Evolutionary conservation across 2,888 invertebrate genomes (phyloP).

Genomic region (Eupithecia subumbrata): DNA sequence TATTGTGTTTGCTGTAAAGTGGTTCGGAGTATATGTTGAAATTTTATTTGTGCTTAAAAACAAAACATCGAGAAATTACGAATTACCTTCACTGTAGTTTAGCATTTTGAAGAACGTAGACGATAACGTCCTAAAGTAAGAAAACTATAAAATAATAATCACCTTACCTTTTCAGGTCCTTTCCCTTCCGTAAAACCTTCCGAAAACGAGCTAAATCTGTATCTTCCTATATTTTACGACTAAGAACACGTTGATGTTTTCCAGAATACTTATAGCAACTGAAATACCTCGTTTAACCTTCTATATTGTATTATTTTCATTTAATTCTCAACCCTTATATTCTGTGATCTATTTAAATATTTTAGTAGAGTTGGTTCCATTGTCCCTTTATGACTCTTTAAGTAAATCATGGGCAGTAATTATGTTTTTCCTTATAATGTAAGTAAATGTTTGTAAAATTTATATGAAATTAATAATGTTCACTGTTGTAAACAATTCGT

Average conservation of each 20-base stretch:
- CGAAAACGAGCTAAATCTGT: slow-evolving; percentile 10
- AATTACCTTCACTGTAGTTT: slow-evolving; percentile 45
- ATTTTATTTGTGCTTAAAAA: slow-evolving; percentile 27
- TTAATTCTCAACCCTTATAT: slow-evolving; percentile 40
- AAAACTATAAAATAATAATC: slow-evolving; percentile 1
- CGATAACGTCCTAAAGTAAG: not conserved
- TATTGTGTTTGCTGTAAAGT: not conserved
- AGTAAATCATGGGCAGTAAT: slow-evolving; percentile 1
- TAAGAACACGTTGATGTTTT: slow-evolving; percentile 45
- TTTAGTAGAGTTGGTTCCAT: slow-evolving; percentile 19
- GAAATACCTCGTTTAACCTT: slow-evolving; percentile 48
- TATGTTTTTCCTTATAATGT: slow-evolving; percentile 24
- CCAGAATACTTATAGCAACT: slow-evolving; percentile 43
- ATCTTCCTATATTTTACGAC: slow-evolving; percentile 31
- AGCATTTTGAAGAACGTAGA: slow-evolving; percentile 1
- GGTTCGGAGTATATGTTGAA: not conserved
- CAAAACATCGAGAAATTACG: slow-evolving; percentile 56
- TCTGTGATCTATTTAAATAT: slow-evolving; percentile 60
- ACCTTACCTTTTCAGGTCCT: slow-evolving; percentile 7
- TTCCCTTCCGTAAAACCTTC: slow-evolving; percentile 9
- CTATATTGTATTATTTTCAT: slow-evolving; percentile 32
- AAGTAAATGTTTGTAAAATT: slow-evolving; percentile 33
- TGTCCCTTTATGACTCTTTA: slow-evolving; percentile 5
- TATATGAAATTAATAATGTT: slow-evolving; percentile 31
- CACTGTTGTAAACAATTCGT: slow-evolving; percentile 33